Evolutionary conservation across 2,797 vertebrate species (phyloP).

Genomic region (Molossus alvarezi): DNA sequence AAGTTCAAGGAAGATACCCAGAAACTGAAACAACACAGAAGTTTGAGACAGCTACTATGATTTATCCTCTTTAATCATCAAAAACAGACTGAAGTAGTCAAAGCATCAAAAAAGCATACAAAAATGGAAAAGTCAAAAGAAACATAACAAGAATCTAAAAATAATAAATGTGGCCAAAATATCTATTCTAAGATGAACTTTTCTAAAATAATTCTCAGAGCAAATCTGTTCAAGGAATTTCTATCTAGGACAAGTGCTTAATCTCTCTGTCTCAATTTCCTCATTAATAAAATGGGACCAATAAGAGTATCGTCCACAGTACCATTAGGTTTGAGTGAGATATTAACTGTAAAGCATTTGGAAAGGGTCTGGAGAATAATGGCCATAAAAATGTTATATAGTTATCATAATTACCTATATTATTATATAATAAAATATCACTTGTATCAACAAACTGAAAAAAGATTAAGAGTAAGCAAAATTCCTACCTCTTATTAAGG

Average conservation of each 20-base stretch:
- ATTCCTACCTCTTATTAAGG: not conserved
- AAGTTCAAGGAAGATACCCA: not conserved
- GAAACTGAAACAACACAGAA: conserved; percentile 25
- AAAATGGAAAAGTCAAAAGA: conserved; percentile 15
- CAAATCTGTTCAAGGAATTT: not conserved
- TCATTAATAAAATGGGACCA: not conserved
- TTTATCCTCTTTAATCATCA: not conserved
- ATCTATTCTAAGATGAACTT: not conserved
- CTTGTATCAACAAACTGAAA: conserved; percentile 8
- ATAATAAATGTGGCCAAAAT: conserved; percentile 11
- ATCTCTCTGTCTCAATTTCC: not conserved
- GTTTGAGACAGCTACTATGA: not conserved
- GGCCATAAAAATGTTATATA: not conserved
- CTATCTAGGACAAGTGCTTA: not conserved
- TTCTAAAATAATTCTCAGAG: conserved; percentile 44
- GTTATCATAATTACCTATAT: not conserved
- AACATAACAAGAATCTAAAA: not conserved
- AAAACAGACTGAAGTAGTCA: not conserved
- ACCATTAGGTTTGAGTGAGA: not conserved
- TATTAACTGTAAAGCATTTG: not conserved
- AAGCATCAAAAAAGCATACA: not conserved
- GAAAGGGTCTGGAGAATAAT: not conserved
- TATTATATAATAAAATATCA: conserved; percentile 32
- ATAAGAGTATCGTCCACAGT: not conserved
- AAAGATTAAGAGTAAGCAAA: not conserved